Conservation (phyloP, 2,888 invertebrate species). For the Erynnis tages region DNA sequence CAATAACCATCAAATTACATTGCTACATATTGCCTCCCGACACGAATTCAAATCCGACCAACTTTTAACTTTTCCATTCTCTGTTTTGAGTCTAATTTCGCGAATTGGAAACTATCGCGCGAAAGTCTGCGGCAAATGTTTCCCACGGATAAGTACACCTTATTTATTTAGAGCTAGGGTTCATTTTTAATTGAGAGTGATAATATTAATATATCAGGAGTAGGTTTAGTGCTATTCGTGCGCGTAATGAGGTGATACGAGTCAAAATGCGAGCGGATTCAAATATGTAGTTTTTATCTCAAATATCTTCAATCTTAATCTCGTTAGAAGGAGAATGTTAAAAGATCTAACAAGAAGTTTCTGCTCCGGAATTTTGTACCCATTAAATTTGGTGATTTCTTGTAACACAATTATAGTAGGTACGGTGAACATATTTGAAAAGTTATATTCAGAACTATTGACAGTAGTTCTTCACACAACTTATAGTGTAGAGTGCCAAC, state of each 20-base stretch:
- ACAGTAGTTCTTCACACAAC: background rate
- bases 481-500: too few relatives aligned
- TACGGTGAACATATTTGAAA: too few relatives aligned
- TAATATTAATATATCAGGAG: conserved; percentile 31
- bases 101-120: conserved; percentile 42
- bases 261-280: conserved; percentile 61
- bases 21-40: conserved; percentile 19
- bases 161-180: conserved; percentile 18
- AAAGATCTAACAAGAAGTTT: conserved; percentile 30
- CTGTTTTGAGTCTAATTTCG: conserved; percentile 69
- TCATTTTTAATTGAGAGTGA: conserved; percentile 29
- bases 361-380: conserved; percentile 17
- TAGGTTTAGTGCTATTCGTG: conserved; percentile 59
- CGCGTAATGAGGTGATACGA: conserved; percentile 73
- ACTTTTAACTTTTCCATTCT: conserved; percentile 63
- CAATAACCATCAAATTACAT: conserved; percentile 37
- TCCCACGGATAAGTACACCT: conserved; percentile 30
- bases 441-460: background rate
- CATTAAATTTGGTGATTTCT: conserved; percentile 20
- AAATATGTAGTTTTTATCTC: conserved; percentile 48
- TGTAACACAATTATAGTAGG: too few relatives aligned
- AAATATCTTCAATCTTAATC: conserved; percentile 42
- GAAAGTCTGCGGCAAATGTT: conserved; percentile 1
- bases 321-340: conserved; percentile 32
- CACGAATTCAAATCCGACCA: conserved; percentile 46